Conservation (phyloP, 2,113 vertebrate genomes). For the Apteryx mantelli region DNA sequence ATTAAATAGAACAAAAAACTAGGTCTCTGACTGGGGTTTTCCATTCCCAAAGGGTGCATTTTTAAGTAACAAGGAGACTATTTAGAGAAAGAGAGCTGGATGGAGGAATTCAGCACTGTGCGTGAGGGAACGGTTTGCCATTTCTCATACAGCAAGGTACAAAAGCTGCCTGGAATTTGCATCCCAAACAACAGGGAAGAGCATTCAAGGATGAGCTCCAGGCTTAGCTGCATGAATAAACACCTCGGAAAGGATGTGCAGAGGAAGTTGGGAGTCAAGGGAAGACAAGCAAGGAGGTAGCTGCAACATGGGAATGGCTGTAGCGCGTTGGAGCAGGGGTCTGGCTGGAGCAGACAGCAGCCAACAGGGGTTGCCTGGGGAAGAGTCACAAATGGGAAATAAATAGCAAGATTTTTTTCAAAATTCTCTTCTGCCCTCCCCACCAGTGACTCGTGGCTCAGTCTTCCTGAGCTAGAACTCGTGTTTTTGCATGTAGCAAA, state of each 20-base stretch:
- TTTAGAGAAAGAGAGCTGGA: background rate
- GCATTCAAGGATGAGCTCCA: no score
- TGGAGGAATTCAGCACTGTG: background rate
- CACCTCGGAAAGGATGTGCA: no score
- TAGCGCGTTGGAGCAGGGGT: no score
- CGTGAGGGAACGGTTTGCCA: no score
- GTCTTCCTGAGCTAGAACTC: background rate
- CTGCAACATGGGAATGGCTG: no score
- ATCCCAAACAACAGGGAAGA: background rate
- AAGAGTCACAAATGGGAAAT: no score
- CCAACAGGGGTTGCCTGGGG: no score
- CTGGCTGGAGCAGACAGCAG: no score
- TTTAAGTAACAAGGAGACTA: background rate
- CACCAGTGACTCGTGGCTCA: background rate
- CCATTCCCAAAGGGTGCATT: background rate
- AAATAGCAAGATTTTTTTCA: no score
- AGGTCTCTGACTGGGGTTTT: background rate
- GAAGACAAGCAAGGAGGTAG: no score
- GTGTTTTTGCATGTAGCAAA: background rate
- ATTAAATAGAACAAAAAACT: background rate
- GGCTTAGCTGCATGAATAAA: no score
- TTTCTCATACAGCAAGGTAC: background rate
- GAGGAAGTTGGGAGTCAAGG: no score
- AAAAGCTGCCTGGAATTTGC: background rate
- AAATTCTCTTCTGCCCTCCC: background rate